phyloP scores from a whole-genome alignment of 2,888 invertebrate genomes.

The Harmothoe impar region DNA sequence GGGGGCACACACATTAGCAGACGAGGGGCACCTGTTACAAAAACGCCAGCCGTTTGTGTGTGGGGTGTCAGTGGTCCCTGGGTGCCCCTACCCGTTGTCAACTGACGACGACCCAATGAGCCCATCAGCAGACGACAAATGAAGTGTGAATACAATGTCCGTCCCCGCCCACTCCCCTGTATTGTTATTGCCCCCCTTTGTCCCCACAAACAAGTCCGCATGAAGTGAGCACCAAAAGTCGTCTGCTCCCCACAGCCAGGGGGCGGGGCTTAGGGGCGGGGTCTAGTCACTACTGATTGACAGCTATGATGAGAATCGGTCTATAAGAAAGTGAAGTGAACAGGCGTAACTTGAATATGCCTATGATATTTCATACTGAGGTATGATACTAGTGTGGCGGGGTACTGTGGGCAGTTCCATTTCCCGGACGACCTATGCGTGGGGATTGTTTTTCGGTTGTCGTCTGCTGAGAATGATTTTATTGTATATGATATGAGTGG shows the following conservation, averaged over 20 bases:
- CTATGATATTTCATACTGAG: slow-evolving; percentile 11
- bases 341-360: neutral
- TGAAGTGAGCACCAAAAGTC: neutral
- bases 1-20: neutral
- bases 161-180: neutral
- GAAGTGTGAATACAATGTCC: slow-evolving; percentile 36
- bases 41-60: neutral
- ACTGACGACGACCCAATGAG: slow-evolving; percentile 2
- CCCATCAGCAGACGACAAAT: neutral
- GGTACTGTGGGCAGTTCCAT: too few species aligned
- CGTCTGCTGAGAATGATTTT: too few species aligned
- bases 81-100: neutral
- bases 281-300: slow-evolving; percentile 8
- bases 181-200: slow-evolving; percentile 17
- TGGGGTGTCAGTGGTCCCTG: neutral
- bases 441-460: too few species aligned
- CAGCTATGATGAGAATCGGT: neutral
- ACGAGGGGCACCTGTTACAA: neutral
- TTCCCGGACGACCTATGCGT: too few species aligned
- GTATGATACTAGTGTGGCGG: neutral
- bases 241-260: neutral
- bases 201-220: neutral
- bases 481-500: too few species aligned
- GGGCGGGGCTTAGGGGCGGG: slow-evolving; percentile 2
- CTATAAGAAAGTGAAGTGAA: slow-evolving; percentile 37